These are phyloP conservation scores for Atopsyche davidsoni DNA, from an alignment of 1,140 invertebrate genomes.

Conservation along the genomic window DNA sequence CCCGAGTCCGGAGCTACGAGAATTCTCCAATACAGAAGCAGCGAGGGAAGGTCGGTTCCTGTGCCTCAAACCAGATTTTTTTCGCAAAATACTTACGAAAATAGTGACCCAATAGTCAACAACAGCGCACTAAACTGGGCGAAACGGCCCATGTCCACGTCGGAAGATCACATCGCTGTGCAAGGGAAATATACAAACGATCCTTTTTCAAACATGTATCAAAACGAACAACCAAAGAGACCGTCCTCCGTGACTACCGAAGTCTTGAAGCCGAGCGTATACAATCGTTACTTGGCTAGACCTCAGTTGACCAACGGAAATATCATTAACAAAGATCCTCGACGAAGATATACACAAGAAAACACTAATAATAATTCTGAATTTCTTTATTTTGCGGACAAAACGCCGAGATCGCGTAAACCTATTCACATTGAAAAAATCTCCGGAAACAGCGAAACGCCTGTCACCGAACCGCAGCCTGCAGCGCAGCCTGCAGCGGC, in stretches of 20 bases:
- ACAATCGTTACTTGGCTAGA: constrained; percentile 22
- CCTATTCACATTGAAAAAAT: constrained; percentile 52
- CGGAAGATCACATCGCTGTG: constrained; percentile 52
- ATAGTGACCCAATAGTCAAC: constrained; percentile 8
- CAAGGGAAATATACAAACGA: constrained; percentile 39
- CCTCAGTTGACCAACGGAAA: constrained; percentile 16
- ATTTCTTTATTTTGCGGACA: constrained; percentile 60
- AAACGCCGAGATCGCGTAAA: constrained; percentile 57
- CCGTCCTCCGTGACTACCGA: constrained; percentile 54
- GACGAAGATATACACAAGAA: constrained; percentile 19
- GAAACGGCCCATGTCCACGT: constrained; percentile 46
- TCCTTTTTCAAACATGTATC: constrained; percentile 29
- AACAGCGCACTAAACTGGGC: constrained; percentile 14
- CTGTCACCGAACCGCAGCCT: no score
- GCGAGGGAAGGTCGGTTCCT: constrained; percentile 5
- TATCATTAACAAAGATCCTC: neutral
- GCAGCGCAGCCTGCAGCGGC: constrained; percentile 11
- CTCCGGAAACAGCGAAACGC: constrained; percentile 7
- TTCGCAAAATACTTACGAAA: constrained; percentile 24
- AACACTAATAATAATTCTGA: constrained; percentile 34
- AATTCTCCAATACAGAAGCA: constrained; percentile 4
- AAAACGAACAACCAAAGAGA: constrained; percentile 42
- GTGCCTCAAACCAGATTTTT: constrained; percentile 2
- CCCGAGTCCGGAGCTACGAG: constrained; percentile 36
- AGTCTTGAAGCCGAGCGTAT: constrained; percentile 31